Conservation (phyloP, 2,888 invertebrate species). For the Drosophila leonis region DNA sequence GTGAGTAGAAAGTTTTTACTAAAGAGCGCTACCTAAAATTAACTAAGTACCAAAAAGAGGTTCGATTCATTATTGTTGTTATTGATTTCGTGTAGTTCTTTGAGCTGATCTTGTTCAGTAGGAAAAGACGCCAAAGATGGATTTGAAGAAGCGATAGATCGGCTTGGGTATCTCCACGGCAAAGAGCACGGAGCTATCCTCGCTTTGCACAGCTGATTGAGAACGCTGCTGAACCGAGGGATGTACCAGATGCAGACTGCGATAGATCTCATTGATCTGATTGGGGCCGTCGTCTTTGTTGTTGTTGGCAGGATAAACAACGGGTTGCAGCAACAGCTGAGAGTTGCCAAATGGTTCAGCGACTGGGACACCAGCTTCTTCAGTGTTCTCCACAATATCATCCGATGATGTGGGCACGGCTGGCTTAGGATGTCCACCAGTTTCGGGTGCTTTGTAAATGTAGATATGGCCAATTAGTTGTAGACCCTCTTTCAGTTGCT, state of each 20-base stretch:
- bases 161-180: slow-evolving; percentile 71
- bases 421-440: neutral
- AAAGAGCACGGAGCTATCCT: slow-evolving; percentile 61
- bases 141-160: slow-evolving; percentile 70
- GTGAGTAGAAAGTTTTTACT: slow-evolving; percentile 31
- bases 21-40: slow-evolving; percentile 25
- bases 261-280: slow-evolving; percentile 37
- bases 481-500: slow-evolving; percentile 10
- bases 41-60: slow-evolving; percentile 25
- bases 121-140: slow-evolving; percentile 64
- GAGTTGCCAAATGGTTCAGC: slow-evolving; percentile 24
- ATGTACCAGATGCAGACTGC: slow-evolving; percentile 41
- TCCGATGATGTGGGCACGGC: neutral
- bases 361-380: neutral
- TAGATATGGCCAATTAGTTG: slow-evolving; percentile 48
- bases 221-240: slow-evolving; percentile 52
- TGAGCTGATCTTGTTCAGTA: slow-evolving; percentile 23
- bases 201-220: slow-evolving; percentile 23
- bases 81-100: neutral
- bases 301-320: slow-evolving; percentile 21
- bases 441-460: slow-evolving; percentile 32
- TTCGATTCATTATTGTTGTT: neutral
- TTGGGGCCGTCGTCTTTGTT: slow-evolving; percentile 9
- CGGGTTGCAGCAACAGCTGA: slow-evolving; percentile 51
- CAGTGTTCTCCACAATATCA: neutral